Evolutionary conservation across 2,888 invertebrate genomes (phyloP).

Genomic region (Drosophila mulleri): DNA sequence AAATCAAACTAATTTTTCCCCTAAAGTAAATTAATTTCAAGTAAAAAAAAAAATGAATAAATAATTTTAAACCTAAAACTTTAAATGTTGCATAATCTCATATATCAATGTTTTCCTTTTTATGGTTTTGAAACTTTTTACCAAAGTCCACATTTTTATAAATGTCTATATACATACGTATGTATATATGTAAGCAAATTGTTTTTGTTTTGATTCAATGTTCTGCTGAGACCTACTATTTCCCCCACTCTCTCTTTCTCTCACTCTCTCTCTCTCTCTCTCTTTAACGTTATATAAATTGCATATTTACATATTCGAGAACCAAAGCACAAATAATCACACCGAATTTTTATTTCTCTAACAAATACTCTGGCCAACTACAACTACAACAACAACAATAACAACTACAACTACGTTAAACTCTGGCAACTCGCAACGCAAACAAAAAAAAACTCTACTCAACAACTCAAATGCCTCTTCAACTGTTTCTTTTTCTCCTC

Average conservation of each 20-base stretch:
- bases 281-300: constrained; percentile 20
- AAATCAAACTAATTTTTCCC: not conserved
- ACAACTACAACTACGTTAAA: constrained; percentile 45
- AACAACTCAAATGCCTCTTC: constrained; percentile 71
- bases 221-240: constrained; percentile 16
- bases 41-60: not conserved
- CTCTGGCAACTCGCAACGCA: constrained; percentile 41
- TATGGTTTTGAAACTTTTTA: not conserved
- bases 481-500: constrained; percentile 61
- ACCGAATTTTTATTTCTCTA: constrained; percentile 67
- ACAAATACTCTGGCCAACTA: constrained; percentile 64
- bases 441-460: constrained; percentile 48
- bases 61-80: not conserved
- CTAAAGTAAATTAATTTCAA: constrained; percentile 16
- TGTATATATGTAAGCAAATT: not conserved
- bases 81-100: constrained; percentile 12
- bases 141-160: not conserved
- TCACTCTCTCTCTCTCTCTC: too few species aligned
- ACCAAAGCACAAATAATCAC: constrained; percentile 70
- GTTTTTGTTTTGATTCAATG: constrained; percentile 11
- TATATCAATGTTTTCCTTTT: constrained; percentile 13
- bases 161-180: not conserved
- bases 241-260: constrained; percentile 14
- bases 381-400: constrained; percentile 33
- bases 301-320: constrained; percentile 29